phyloP scores from a whole-genome alignment of 64 coral and sea anemone species.

The Acropora tenuis region DNA sequence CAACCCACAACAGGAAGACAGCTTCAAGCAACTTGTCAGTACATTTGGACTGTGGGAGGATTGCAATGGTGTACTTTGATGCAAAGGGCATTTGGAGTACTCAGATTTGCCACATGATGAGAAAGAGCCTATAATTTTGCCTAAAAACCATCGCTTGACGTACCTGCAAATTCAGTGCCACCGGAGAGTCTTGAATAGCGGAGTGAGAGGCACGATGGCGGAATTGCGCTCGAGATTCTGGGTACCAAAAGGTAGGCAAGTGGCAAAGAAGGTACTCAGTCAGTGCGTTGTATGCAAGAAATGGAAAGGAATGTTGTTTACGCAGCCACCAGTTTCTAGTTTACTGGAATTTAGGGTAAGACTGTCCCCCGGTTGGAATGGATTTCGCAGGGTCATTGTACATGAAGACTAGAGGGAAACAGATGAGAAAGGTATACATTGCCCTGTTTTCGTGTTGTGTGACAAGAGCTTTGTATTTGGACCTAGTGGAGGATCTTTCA shows the following conservation, averaged over 20 bases:
- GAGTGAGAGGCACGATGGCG: conserved; percentile 49
- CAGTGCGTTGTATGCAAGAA: conserved; percentile 48
- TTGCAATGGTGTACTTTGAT: conserved; percentile 20
- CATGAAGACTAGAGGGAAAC: neutral
- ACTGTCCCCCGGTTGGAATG: conserved; percentile 11
- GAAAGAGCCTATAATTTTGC: conserved; percentile 53
- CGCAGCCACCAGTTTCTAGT: conserved; percentile 5
- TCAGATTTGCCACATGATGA: conserved; percentile 22
- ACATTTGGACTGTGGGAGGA: conserved; percentile 58
- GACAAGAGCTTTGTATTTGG: neutral
- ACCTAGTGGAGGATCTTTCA: neutral
- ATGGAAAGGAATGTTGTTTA: conserved; percentile 1
- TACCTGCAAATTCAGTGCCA: conserved; percentile 52
- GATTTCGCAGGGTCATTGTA: conserved; percentile 12
- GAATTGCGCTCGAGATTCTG: conserved; percentile 49
- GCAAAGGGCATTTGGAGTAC: conserved; percentile 47
- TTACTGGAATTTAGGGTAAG: conserved; percentile 39
- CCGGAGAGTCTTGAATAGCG: conserved; percentile 14
- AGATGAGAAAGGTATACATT: neutral
- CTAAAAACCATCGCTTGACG: conserved; percentile 58
- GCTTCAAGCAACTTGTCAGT: conserved; percentile 21
- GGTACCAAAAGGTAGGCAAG: conserved; percentile 49
- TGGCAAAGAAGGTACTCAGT: conserved; percentile 18
- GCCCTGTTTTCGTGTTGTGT: neutral
- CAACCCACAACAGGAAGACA: neutral